Conservation (phyloP, 92 coral and sea anemone genomes). For the Micromussa lordhowensis region DNA sequence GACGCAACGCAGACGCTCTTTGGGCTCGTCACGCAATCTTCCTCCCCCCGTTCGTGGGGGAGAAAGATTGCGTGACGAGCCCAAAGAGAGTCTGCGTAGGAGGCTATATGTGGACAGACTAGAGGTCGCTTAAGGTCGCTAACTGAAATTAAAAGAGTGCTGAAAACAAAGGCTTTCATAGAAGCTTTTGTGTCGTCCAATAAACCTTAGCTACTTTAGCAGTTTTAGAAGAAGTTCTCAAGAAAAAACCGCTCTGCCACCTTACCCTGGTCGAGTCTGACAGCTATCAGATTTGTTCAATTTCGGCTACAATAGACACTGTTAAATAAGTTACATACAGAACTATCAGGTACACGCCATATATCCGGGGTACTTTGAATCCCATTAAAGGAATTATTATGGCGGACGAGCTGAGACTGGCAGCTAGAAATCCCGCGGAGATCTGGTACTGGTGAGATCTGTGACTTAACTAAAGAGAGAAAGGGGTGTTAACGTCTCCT, state of each 20-base stretch:
- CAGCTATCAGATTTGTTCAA: slow-evolving; percentile 38
- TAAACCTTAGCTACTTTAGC: neutral
- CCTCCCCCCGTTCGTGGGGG: too few relatives aligned
- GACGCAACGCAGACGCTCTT: too few relatives aligned
- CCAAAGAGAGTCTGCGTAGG: too few relatives aligned
- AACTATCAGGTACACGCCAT: slow-evolving; percentile 85
- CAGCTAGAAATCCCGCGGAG: slow-evolving; percentile 88
- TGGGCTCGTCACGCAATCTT: too few relatives aligned
- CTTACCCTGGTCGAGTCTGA: neutral
- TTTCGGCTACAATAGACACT: slow-evolving; percentile 72
- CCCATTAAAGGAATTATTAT: slow-evolving; percentile 88
- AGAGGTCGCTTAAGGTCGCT: neutral
- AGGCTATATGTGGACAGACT: too few relatives aligned
- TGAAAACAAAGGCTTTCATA: neutral
- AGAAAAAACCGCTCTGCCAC: neutral
- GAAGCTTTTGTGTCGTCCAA: neutral
- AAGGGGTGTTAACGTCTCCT: neutral
- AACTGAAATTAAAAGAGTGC: neutral
- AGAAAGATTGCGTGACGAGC: too few relatives aligned
- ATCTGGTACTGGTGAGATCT: slow-evolving; percentile 78
- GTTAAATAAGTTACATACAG: slow-evolving; percentile 75
- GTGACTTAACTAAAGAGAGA: slow-evolving; percentile 74
- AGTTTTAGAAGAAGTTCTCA: neutral
- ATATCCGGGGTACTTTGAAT: slow-evolving; percentile 84
- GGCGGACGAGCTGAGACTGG: slow-evolving; percentile 90